A percentile compares a stretch with the other conserved stretches of the same genome.
Evolutionary conservation across 2,797 vertebrate genomes (phyloP).

Genomic region (Rousettus madagascariensis): DNA sequence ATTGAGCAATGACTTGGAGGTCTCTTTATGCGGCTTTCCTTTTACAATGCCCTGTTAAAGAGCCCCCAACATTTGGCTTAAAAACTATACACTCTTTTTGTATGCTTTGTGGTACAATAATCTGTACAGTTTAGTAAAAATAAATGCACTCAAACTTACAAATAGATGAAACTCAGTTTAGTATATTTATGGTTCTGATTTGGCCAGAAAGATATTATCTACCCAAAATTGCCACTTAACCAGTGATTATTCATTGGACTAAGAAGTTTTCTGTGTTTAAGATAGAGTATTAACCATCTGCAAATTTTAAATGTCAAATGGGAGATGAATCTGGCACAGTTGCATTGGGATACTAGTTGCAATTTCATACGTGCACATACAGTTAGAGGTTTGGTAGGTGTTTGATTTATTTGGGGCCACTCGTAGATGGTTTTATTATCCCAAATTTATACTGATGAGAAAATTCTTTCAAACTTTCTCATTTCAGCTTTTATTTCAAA

Average conservation of each 20-base stretch:
- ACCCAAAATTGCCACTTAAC: background rate
- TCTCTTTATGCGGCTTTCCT: background rate
- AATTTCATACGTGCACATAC: background rate
- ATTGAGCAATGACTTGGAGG: background rate
- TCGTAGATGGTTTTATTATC: slow-evolving; percentile 16
- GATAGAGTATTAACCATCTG: slow-evolving; percentile 2
- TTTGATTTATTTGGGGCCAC: slow-evolving; percentile 9
- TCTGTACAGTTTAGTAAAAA: slow-evolving; percentile 27
- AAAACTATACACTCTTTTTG: background rate
- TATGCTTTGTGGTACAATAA: background rate
- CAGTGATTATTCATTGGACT: background rate
- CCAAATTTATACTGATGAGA: background rate
- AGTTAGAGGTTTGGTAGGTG: slow-evolving; percentile 41
- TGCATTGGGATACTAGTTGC: background rate
- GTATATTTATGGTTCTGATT: slow-evolving; percentile 37
- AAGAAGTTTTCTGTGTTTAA: slow-evolving; percentile 30
- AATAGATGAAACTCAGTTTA: slow-evolving; percentile 26
- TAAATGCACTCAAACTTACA: slow-evolving; percentile 19
- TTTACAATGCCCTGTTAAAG: background rate
- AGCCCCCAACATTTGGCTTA: background rate
- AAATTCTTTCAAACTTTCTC: slow-evolving; percentile 29
- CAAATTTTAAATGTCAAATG: slow-evolving; percentile 30
- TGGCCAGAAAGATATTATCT: slow-evolving; percentile 34
- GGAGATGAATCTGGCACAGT: background rate
- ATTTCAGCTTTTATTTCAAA: slow-evolving; percentile 48